phyloP scores from a whole-genome alignment of 2,797 vertebrate genomes.

The Channallabes apus region DNA sequence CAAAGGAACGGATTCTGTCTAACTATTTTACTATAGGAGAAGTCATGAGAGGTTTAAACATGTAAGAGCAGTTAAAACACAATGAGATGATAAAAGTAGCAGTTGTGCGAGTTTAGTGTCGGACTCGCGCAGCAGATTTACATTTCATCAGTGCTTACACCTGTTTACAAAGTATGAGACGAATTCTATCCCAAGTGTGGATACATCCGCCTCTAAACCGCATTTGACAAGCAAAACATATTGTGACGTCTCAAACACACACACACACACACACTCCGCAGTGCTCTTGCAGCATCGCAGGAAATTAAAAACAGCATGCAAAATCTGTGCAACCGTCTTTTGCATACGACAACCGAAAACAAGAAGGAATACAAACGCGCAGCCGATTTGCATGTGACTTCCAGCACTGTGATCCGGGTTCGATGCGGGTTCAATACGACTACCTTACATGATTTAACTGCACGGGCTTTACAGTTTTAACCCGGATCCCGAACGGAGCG shows the following conservation, averaged over 20 bases:
- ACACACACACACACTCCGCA: not conserved
- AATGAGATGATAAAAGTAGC: not conserved
- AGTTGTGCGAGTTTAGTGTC: not conserved
- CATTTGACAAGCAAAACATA: conserved; percentile 15
- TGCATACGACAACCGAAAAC: conserved; percentile 32
- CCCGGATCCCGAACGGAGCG: not conserved
- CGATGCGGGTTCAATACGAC: not conserved
- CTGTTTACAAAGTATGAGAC: not conserved
- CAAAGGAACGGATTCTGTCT: no score
- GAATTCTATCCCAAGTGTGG: not conserved
- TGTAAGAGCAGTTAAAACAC: not conserved
- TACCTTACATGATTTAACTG: not conserved
- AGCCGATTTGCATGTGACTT: not conserved
- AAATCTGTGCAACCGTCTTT: not conserved
- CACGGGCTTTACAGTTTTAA: not conserved
- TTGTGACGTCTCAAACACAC: not conserved
- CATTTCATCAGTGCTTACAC: not conserved
- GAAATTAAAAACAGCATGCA: conserved; percentile 27
- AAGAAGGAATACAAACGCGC: not conserved
- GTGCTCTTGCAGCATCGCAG: no score
- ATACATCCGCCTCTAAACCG: not conserved
- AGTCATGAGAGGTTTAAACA: not conserved
- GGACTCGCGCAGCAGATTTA: not conserved
- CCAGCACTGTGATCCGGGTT: not conserved
- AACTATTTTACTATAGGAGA: not conserved